Evolutionary conservation across 2,113 vertebrate species (phyloP), one percentile per base, ranked within the genome.

Genomic region (Falcunculus frontatus): DNA sequence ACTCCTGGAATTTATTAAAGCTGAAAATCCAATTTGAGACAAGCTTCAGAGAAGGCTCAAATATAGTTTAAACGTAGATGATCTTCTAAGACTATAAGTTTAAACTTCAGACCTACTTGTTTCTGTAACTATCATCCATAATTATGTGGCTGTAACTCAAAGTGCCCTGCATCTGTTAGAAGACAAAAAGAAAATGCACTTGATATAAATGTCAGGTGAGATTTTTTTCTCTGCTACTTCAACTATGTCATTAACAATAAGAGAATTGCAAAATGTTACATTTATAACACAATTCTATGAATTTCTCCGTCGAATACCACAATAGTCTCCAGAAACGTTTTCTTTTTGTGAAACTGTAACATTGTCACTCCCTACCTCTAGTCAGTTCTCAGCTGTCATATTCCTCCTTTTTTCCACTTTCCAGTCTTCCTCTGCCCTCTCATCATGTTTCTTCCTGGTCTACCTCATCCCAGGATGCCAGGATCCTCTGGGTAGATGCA

Each of bases 281-380:
- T 82, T 90, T 82, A 15, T 57, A 74, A 57, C 6, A 29, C 19
- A 65, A 62, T 64, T 81, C 46, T 55, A 1, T 29, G 0, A 63
- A 63, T 11, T 47, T 80, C 42, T 73, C 32, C 1, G 2, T 63
- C 16, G 63, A 85, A 82, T 50, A 39, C 10, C 46, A 21, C 8
- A 10, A 17, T 30, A 53, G 11, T 33, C 20, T 62, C 29, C 16
- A 77, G 42, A 84, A 76, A 42, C 0, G 0, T 12, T 41, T 7
- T 7, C 4, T 39, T 59, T 87, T 63, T 88, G 15, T 53, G 53
- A 62, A 85, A 62, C 5, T 13, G 5, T 78, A 74, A 57, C 14
- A 27, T 6, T 42, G 27, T 22, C 47, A 72, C 41, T 47, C 25
- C n/a, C 32, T 56, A 27, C 9, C 15, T 93, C 23, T 64, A 59